Base-by-base conservation (phyloP, 1,140 invertebrate genomes). In the Paraescarpia echinospica region DNA sequence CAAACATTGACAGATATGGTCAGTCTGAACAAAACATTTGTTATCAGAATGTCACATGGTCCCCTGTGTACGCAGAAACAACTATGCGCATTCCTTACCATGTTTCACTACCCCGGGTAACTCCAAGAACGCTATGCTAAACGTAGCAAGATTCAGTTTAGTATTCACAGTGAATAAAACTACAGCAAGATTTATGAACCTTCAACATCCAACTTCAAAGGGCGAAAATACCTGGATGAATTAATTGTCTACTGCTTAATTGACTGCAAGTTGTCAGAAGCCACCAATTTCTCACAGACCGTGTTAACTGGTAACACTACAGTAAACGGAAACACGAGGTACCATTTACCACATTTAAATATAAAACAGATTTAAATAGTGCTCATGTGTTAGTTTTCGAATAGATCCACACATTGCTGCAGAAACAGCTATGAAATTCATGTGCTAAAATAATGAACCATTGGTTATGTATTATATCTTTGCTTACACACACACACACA, bases 251-350 rank as follows among this genome's bases (percentile, higher is more conserved):
- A 77, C 59, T 77, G 59, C 22, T 77, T 31, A 27, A 31, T 31
- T 77, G 59, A 77, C 59, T 18, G 59, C 27, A 77, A 77, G 1
- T 77, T 77, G 59, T 77, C 59, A 77, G 59, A 27, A 27, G 59
- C 27, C 59, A 77, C 2, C 22, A 27, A 77, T 27, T 77, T 77
- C 59, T 77, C 14, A 77, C 59, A 77, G 59, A 12, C 59, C 27
- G 59, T 77, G 59, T 77, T 77, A 77, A 77, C 59, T 77, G 59
- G 59, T 77, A 77, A 77, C 59, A 77, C 59, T 77, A 77, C 59
- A 31, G 59, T 31, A 77, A 77, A 77, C 59, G 59, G 59, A 77
- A 77, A 77, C 59, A 77, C 59, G 4, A 77, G 59, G 59, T 77
- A 77, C 59, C 59, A 77, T 77, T 77, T 77, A 77, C 59, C 4